phyloP scores from a whole-genome alignment of 2,888 invertebrate genomes.

The Blera fallax region DNA sequence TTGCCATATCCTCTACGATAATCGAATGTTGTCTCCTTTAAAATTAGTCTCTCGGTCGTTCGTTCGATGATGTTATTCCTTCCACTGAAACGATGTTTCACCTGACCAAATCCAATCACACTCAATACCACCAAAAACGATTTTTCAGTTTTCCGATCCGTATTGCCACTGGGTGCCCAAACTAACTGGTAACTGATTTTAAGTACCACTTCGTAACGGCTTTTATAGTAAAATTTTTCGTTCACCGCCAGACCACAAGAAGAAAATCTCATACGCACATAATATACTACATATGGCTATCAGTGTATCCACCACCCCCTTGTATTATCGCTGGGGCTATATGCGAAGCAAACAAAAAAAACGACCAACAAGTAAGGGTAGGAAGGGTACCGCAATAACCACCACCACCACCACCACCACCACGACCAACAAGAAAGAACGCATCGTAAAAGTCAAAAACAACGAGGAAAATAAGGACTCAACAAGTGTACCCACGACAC shows the following conservation, averaged over 20 bases:
- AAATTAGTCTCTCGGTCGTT: slow-evolving; percentile 2
- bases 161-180: slow-evolving; percentile 29
- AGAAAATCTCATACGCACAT: slow-evolving; percentile 37
- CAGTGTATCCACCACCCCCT: slow-evolving; percentile 30
- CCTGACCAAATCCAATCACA: background rate
- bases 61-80: slow-evolving; percentile 3
- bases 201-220: slow-evolving; percentile 58
- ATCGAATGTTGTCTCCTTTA: background rate
- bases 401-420: slow-evolving; percentile 16
- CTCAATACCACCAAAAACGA: background rate
- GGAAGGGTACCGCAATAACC: slow-evolving; percentile 27
- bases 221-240: slow-evolving; percentile 68
- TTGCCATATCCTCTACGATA: slow-evolving; percentile 41
- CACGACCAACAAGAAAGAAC: slow-evolving; percentile 15
- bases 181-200: slow-evolving; percentile 65
- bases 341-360: slow-evolving; percentile 31
- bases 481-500: slow-evolving; percentile 59
- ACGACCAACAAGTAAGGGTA: slow-evolving; percentile 10
- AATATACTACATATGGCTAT: slow-evolving; percentile 42
- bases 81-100: too few species aligned
- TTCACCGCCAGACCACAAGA: slow-evolving; percentile 27
- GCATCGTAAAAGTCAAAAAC: slow-evolving; percentile 55
- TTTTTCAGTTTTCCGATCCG: slow-evolving; percentile 28
- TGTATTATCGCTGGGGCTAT: slow-evolving; percentile 10
- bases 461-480: slow-evolving; percentile 50